phyloP scores from a whole-genome alignment of 2,797 vertebrate species.

The Helostoma temminkii region DNA sequence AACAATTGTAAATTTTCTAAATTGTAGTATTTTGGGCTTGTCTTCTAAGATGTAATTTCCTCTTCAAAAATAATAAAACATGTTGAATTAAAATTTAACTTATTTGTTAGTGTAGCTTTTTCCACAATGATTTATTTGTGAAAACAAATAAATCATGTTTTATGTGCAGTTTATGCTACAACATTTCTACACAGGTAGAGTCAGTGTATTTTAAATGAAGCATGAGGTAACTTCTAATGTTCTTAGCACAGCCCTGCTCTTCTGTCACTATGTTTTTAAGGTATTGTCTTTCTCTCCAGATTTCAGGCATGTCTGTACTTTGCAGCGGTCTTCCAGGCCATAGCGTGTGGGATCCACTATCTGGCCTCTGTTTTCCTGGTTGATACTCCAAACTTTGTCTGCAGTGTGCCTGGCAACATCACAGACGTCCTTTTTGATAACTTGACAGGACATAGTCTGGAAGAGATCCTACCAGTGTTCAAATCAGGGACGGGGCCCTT shows the following conservation, averaged over 20 bases:
- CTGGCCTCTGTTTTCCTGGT: constrained; percentile 93
- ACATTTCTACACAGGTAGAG: no score
- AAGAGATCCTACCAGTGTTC: constrained; percentile 84
- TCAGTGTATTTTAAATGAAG: no score
- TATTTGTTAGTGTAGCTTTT: no score
- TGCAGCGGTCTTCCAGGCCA: constrained; percentile 90
- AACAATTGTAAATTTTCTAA: not conserved
- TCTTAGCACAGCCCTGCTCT: not conserved
- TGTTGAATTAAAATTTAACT: no score
- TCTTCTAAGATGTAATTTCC: not conserved
- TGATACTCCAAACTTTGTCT: constrained; percentile 89
- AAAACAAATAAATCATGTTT: no score
- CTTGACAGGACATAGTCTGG: constrained; percentile 78
- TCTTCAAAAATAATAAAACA: not conserved
- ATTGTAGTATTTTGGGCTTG: not conserved
- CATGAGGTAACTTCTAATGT: no score
- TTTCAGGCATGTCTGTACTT: constrained; percentile 94
- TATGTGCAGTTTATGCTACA: no score
- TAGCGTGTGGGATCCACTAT: constrained; percentile 95
- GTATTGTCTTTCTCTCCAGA: constrained; percentile 73
- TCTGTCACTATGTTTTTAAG: not conserved
- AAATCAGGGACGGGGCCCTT: constrained; percentile 75
- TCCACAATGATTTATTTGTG: no score
- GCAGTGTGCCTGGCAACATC: constrained; percentile 86
- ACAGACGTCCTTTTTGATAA: constrained; percentile 86